Base-by-base conservation (phyloP, 2,888 invertebrate genomes). In the Hypselothyrea guttata region DNA sequence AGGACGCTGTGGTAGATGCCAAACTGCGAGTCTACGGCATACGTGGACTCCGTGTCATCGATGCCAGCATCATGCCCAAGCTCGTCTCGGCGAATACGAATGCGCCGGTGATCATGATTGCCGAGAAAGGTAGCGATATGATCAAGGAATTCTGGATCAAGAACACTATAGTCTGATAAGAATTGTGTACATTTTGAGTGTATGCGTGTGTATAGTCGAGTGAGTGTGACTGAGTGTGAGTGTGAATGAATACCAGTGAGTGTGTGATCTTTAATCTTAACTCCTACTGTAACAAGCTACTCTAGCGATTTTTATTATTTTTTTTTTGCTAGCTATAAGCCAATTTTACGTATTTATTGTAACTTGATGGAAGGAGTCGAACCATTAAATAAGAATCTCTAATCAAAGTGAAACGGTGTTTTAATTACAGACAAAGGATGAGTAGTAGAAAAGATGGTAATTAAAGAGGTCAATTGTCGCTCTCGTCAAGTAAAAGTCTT, bases 61-160 rank as follows among this genome's bases (percentile, higher is more conserved):
- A 96, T 83, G 96, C 95, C 0, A 95, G 95, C 52, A 94, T 96
- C 15, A 96, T 96, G 95, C 96, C 96, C 0, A 95, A 93, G 70
- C 90, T 96, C 66, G 95, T 96, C 0, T 95, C 95, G 71, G 96
- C 95, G 0, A 96, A 96, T 72, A 96, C 96, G 0, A 96, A 96
- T 82, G 96, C 95, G 0, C 96, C 96, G 0, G 93, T 93, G 0
- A 96, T 97, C 27, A 97, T 97, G 97, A 94, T 97, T 41, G 97
- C 94, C 0, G 97, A 97, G 87, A 97, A 97, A 88, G 96, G 95
- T 0, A 92, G 96, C 7, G 96, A 97, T 85, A 92, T 97, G 92
- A 95, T 97, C 44, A 96, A 96, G 87, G 94, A 95, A 72, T 94
- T 92, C 86, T 96, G 96, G 96, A 89, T 94, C 54, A 94, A 93